These are phyloP conservation scores for Heterodera schachtii DNA, from an alignment of 1,140 invertebrate genomes.

Conservation along the genomic window DNA sequence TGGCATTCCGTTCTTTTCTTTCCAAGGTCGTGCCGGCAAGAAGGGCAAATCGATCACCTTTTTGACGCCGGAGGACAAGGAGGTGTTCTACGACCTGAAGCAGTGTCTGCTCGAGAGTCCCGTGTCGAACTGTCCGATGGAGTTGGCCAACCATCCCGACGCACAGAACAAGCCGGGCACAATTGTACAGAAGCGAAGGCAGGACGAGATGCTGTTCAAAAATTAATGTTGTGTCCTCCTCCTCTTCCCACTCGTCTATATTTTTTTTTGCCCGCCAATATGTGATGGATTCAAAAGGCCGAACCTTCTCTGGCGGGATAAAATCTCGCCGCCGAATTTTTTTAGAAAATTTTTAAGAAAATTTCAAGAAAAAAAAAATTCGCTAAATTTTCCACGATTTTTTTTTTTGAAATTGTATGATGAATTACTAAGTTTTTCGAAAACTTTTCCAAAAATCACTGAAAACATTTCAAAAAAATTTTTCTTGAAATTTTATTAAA, in stretches of 20 bases:
- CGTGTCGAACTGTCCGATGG: conserved; percentile 90
- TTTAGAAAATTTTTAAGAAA: too few relatives aligned
- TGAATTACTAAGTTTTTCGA: too few relatives aligned
- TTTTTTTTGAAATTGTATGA: too few relatives aligned
- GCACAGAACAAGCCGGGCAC: conserved; percentile 96
- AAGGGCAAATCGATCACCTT: conserved; percentile 92
- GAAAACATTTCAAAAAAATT: too few relatives aligned
- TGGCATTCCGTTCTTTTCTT: not conserved
- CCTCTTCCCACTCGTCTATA: not conserved
- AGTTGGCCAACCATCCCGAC: conserved; percentile 95
- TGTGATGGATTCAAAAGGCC: too few relatives aligned
- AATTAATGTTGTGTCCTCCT: conserved; percentile 14
- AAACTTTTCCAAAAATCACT: too few relatives aligned
- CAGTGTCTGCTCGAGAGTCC: conserved; percentile 76
- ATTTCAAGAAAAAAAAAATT: too few relatives aligned
- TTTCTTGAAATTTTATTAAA: too few relatives aligned
- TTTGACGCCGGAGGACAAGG: conserved; percentile 92
- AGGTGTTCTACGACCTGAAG: conserved; percentile 94
- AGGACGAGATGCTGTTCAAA: conserved; percentile 77
- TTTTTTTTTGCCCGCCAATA: not conserved
- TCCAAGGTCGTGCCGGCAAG: conserved; percentile 88
- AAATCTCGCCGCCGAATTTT: too few relatives aligned
- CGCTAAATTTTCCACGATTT: too few relatives aligned
- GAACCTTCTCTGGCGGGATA: too few relatives aligned
- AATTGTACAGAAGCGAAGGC: conserved; percentile 83